Percentiles rank a stretch among this genome's conserved stretches.
Evolutionary conservation across 1,140 invertebrate species (phyloP).

Genomic region (Bombus haemorrhoidalis): DNA sequence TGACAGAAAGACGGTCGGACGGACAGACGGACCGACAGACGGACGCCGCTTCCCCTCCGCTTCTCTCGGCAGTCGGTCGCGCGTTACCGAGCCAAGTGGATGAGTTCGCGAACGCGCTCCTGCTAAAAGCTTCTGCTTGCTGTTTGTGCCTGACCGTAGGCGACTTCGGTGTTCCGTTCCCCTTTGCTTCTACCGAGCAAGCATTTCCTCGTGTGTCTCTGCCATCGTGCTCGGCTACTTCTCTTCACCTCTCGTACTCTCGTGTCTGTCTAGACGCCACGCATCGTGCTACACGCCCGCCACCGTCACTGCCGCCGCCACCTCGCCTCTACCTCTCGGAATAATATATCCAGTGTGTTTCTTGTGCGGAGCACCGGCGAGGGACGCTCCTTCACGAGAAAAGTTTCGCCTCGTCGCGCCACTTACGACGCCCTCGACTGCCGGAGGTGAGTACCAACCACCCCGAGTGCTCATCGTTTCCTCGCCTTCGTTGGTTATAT

Average conservation of each 20-base stretch:
- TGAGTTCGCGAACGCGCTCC: constrained; percentile 72
- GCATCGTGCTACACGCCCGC: constrained; percentile 22
- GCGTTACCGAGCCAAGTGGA: constrained; percentile 77
- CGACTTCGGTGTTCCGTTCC: constrained; percentile 18
- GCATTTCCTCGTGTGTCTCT: background rate
- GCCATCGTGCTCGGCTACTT: background rate
- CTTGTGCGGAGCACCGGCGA: constrained; percentile 25
- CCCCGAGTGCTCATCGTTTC: background rate
- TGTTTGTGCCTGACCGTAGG: constrained; percentile 9
- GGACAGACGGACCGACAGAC: constrained; percentile 61
- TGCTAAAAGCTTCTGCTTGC: constrained; percentile 40
- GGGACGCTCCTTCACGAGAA: constrained; percentile 32
- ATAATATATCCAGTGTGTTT: constrained; percentile 52
- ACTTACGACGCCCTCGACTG: constrained; percentile 46
- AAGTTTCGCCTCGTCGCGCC: constrained; percentile 33
- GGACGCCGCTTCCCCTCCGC: constrained; percentile 60
- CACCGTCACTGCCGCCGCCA: background rate
- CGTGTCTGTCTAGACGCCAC: constrained; percentile 42
- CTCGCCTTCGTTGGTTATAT: background rate
- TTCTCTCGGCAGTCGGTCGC: constrained; percentile 69
- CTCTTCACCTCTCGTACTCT: constrained; percentile 12
- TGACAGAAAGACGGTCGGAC: constrained; percentile 71
- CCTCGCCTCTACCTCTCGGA: constrained; percentile 12
- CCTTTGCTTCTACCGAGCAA: background rate
- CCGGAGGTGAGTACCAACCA: constrained; percentile 48